Conservation (phyloP, 2,888 invertebrate genomes). For the Homarus gammarus region DNA sequence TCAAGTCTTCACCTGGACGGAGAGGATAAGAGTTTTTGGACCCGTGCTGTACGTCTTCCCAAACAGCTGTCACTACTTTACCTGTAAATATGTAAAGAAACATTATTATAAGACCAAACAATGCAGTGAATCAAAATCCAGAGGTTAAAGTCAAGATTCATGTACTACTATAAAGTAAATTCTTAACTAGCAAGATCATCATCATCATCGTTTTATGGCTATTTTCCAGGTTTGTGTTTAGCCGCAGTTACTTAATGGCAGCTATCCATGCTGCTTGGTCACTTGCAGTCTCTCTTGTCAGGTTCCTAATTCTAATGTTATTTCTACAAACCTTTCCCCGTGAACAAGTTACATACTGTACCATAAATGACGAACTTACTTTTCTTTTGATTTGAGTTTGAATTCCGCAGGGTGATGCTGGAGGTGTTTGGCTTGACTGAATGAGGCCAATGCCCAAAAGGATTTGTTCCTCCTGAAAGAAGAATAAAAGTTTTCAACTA, state of each 20-base stretch:
- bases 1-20: not conserved
- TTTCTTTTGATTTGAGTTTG: constrained; percentile 22
- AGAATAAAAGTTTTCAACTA: not conserved
- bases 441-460: constrained; percentile 21
- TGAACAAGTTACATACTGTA: too few species aligned
- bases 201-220: too few species aligned
- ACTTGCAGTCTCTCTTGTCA: too few species aligned
- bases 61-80: constrained; percentile 37
- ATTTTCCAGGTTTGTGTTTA: too few species aligned
- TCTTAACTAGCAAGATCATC: too few species aligned
- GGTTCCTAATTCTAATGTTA: too few species aligned
- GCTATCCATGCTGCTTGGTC: too few species aligned
- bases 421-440: constrained; percentile 5
- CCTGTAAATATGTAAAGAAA: constrained; percentile 16
- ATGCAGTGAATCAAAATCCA: not conserved
- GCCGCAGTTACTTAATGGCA: too few species aligned
- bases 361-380: constrained; percentile 3
- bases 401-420: constrained; percentile 41
- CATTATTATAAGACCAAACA: not conserved
- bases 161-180: too few species aligned
- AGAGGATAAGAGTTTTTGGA: constrained; percentile 6
- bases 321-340: too few species aligned
- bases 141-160: not conserved
- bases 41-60: constrained; percentile 57
- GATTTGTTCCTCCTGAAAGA: constrained; percentile 47